Evolutionary conservation across 2,113 vertebrate genomes (phyloP).

Genomic region (Perognathus longimembris): DNA sequence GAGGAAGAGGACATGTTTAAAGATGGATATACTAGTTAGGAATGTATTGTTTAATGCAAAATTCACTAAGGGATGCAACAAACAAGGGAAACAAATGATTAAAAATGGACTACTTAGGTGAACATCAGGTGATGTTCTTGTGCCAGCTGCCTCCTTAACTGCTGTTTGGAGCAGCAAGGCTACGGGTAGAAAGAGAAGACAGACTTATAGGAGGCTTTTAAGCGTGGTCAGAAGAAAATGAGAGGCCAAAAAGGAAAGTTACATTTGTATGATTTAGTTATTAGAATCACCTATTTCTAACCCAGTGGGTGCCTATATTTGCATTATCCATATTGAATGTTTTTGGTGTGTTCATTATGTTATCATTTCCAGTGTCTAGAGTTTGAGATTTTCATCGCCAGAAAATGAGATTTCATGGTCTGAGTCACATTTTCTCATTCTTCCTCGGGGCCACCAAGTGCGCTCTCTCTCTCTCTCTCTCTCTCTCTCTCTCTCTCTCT

Average conservation of each 20-base stretch:
- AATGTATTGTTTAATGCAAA: slow-evolving; percentile 2
- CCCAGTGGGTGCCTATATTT: not conserved
- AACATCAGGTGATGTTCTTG: not conserved
- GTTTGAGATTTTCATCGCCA: slow-evolving; percentile 43
- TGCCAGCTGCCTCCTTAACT: not conserved
- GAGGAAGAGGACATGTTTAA: not conserved
- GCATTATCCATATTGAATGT: not conserved
- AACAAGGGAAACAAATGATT: not conserved
- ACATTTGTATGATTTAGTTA: not conserved
- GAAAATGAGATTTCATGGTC: slow-evolving; percentile 31
- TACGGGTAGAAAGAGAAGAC: not conserved
- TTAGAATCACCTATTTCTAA: slow-evolving; percentile 12
- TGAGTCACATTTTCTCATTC: not conserved
- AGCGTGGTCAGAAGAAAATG: not conserved
- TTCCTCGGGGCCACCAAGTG: not conserved
- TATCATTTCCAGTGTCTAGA: slow-evolving; percentile 23
- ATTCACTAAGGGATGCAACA: not conserved
- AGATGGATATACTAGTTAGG: not conserved
- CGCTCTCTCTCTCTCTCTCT: no score
- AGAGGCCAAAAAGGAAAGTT: not conserved
- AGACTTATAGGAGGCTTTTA: not conserved
- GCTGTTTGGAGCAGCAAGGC: not conserved
- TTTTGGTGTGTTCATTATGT: slow-evolving; percentile 24
- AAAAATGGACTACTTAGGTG: slow-evolving; percentile 30
- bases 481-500: not conserved